Conservation (phyloP, 2,113 vertebrate species). For the Grallaria varia region DNA sequence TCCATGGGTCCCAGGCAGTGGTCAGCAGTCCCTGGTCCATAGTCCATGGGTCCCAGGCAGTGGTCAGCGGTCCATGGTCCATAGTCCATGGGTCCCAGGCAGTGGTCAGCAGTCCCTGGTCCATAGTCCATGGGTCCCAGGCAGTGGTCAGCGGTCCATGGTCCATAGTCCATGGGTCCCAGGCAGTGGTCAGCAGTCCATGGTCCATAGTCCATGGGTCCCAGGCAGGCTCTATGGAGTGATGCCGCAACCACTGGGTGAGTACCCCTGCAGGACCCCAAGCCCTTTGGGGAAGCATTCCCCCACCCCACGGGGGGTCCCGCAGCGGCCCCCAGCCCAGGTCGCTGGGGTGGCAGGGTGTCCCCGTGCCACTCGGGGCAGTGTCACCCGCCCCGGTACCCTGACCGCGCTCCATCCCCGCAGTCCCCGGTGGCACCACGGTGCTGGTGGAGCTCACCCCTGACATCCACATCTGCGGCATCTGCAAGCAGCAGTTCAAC, state of each 20-base stretch:
- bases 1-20: background rate
- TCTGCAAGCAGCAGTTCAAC: slow-evolving; percentile 96
- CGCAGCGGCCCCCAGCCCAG: accelerated
- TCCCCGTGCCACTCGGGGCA: accelerated
- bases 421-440: slow-evolving; percentile 78
- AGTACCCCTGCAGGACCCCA: background rate
- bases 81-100: background rate
- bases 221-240: too few species aligned
- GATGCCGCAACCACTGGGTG: accelerated
- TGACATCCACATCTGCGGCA: slow-evolving; percentile 95
- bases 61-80: too few species aligned
- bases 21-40: background rate
- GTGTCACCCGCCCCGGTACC: accelerated
- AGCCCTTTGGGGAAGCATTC: too few species aligned
- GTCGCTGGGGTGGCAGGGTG: accelerated
- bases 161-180: background rate
- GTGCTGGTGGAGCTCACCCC: slow-evolving; percentile 90
- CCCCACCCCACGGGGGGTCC: background rate
- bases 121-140: accelerated
- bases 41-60: background rate
- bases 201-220: background rate
- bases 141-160: background rate
- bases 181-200: background rate
- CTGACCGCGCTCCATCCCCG: background rate
- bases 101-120: background rate